Percentiles rank a stretch among this genome's conserved stretches.
phyloP scores from a whole-genome alignment of 2,113 vertebrate genomes.

The Tetraodon nigroviridis region DNA sequence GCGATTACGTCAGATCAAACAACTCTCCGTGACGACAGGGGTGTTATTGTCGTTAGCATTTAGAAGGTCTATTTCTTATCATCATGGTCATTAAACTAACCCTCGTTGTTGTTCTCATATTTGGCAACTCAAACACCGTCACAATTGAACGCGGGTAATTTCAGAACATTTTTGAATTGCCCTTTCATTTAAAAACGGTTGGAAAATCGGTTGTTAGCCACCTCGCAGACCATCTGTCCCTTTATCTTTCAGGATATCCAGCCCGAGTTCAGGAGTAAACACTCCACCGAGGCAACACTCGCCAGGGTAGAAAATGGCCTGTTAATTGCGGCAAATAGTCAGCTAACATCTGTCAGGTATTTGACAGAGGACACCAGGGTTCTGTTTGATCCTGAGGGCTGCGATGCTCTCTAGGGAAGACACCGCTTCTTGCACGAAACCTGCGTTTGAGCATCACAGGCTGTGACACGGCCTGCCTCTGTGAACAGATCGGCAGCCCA shows the following conservation, averaged over 20 bases:
- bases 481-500: too few species aligned
- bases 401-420: neutral
- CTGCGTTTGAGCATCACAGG: neutral
- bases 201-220: neutral
- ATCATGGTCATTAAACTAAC: neutral
- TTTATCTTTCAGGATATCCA: conserved; percentile 13
- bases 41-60: neutral
- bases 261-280: conserved; percentile 33
- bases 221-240: conserved; percentile 20
- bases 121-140: neutral
- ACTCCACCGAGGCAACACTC: conserved; percentile 14
- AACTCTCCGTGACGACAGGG: too few species aligned
- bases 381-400: conserved; percentile 1
- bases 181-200: conserved; percentile 5
- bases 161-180: neutral
- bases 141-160: neutral
- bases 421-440: neutral
- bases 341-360: conserved; percentile 24
- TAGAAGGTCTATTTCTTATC: neutral
- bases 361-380: conserved; percentile 7
- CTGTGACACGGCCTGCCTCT: too few species aligned
- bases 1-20: neutral
- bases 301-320: conserved; percentile 15
- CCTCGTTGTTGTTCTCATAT: neutral
- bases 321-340: conserved; percentile 13